Evolutionary conservation across 2,888 invertebrate genomes (phyloP).

Genomic region (Neocrepidodera transversa): DNA sequence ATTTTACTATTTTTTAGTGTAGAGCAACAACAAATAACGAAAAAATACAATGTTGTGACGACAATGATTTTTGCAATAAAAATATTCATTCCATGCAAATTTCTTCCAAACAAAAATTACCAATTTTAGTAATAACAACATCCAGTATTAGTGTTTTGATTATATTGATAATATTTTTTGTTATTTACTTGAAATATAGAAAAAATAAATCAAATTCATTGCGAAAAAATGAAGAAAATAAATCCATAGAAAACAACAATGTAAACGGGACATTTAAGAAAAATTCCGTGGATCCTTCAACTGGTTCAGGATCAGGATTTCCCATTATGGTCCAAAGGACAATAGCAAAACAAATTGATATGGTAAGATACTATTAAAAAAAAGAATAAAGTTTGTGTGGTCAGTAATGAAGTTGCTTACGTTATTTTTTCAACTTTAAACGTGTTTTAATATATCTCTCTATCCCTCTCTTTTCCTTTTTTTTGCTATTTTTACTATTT

Average conservation of each 20-base stretch:
- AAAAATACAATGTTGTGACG: constrained; percentile 42
- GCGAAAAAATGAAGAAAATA: neutral
- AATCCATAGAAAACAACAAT: neutral
- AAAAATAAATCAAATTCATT: neutral
- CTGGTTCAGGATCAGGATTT: constrained; percentile 22
- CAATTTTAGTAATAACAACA: constrained; percentile 1
- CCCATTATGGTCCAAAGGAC: constrained; percentile 38
- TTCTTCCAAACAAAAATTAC: neutral
- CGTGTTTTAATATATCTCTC: too few relatives aligned
- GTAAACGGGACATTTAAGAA: neutral
- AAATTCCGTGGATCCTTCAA: constrained; percentile 16
- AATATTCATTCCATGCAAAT: constrained; percentile 21
- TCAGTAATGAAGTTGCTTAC: too few relatives aligned
- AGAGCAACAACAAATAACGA: constrained; percentile 26
- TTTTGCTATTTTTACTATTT: too few relatives aligned
- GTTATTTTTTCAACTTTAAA: too few relatives aligned
- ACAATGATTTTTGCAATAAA: constrained; percentile 41
- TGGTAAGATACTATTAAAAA: too few relatives aligned
- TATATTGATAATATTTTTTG: neutral
- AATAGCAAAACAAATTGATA: constrained; percentile 35
- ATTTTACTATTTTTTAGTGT: constrained; percentile 38
- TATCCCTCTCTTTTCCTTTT: too few relatives aligned
- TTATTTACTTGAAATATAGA: neutral
- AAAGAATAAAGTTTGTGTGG: too few relatives aligned
- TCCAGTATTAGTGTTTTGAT: neutral